Conservation (phyloP, 2,888 invertebrate species). For the Eupithecia subumbrata region DNA sequence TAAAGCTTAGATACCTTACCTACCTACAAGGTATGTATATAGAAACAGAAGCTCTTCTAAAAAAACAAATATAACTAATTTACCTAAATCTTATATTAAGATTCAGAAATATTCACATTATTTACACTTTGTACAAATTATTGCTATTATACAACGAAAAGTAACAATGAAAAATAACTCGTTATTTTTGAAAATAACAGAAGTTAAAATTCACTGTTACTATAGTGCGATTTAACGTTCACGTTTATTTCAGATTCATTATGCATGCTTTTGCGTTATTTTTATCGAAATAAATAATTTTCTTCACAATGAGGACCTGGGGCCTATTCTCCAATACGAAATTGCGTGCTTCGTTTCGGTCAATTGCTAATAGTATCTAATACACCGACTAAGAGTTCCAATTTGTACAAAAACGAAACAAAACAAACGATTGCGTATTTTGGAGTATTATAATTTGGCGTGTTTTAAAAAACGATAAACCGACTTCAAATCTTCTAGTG, state of each 20-base stretch:
- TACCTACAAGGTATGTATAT: too few species aligned
- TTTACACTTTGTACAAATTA: conserved; percentile 8
- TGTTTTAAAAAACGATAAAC: too few species aligned
- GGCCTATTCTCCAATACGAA: too few species aligned
- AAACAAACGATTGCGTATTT: too few species aligned
- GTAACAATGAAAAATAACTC: background rate
- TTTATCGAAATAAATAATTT: background rate
- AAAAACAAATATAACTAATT: too few species aligned
- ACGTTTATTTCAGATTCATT: background rate
- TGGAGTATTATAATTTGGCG: too few species aligned
- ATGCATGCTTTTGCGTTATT: background rate
- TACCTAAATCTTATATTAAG: background rate
- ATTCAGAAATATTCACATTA: background rate
- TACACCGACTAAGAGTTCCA: too few species aligned
- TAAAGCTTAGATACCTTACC: background rate
- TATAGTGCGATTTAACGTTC: background rate
- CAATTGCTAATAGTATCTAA: too few species aligned
- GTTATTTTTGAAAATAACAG: background rate
- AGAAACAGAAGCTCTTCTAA: too few species aligned
- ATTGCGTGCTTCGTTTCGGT: too few species aligned
- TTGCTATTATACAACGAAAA: background rate
- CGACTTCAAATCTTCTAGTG: too few species aligned
- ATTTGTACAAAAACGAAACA: too few species aligned
- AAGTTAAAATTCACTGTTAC: background rate
- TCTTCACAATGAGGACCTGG: background rate